Percentiles rank a stretch among this genome's conserved stretches.
Evolutionary conservation across 2,888 invertebrate species (phyloP).

Genomic region (Xestobium rufovillosum): DNA sequence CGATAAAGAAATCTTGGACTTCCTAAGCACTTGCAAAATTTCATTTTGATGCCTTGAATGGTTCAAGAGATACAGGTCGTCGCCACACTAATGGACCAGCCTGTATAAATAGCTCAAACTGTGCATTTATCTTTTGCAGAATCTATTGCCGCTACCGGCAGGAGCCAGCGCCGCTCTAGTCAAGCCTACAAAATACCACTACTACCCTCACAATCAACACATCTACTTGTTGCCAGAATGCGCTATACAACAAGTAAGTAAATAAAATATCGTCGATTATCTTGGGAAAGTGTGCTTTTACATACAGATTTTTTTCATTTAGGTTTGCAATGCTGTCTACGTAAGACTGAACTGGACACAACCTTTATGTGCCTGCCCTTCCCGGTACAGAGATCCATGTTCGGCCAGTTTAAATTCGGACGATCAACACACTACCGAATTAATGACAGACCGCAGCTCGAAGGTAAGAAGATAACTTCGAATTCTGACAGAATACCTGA

Average conservation of each 20-base stretch:
- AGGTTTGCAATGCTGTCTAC: conserved; percentile 91
- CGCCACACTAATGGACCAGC: too few relatives aligned
- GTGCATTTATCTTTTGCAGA: too few relatives aligned
- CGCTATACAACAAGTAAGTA: conserved; percentile 78
- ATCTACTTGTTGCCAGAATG: conserved; percentile 88
- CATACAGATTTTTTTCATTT: conserved; percentile 22
- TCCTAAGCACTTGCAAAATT: too few relatives aligned
- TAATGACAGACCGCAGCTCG: conserved; percentile 76
- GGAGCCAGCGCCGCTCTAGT: conserved; percentile 63
- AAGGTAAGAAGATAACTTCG: conserved; percentile 52
- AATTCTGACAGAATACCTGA: not conserved
- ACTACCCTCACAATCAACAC: conserved; percentile 90
- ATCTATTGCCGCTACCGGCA: conserved; percentile 56
- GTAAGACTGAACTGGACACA: conserved; percentile 87
- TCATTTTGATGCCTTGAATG: too few relatives aligned
- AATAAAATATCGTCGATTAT: too few relatives aligned
- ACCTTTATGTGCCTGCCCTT: conserved; percentile 85
- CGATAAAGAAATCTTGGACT: too few relatives aligned
- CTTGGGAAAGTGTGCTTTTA: too few relatives aligned
- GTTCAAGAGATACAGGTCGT: too few relatives aligned
- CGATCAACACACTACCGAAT: conserved; percentile 85
- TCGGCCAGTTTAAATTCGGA: conserved; percentile 84
- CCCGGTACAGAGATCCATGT: conserved; percentile 82
- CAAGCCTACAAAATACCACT: conserved; percentile 88
- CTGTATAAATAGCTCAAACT: too few relatives aligned